Evolutionary conservation across 1,140 invertebrate genomes (phyloP).

Genomic region (Panulirus ornatus): DNA sequence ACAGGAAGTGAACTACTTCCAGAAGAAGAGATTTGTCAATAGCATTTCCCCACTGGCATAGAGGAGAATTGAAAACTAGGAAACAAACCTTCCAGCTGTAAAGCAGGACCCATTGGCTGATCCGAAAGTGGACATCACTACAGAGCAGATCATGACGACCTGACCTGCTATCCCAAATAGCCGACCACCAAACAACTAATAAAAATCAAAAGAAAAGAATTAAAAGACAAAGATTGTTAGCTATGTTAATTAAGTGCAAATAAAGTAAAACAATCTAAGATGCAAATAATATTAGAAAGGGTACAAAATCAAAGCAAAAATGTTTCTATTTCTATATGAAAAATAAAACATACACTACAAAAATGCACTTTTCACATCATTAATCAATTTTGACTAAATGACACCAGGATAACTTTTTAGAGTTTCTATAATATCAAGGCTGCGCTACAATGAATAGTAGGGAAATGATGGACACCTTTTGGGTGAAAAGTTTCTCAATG

Average conservation of each 20-base stretch:
- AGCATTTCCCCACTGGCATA: background rate
- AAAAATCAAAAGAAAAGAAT: background rate
- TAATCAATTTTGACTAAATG: too few relatives aligned
- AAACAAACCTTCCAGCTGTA: conserved; percentile 86
- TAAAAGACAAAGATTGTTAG: background rate
- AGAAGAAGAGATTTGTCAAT: background rate
- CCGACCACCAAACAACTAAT: conserved; percentile 77
- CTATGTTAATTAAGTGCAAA: background rate
- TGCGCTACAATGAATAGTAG: too few relatives aligned
- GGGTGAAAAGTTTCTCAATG: too few relatives aligned
- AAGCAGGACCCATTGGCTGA: conserved; percentile 98
- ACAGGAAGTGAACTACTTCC: background rate
- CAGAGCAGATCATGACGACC: conserved; percentile 79
- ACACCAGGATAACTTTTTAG: too few relatives aligned
- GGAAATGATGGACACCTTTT: too few relatives aligned
- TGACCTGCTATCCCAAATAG: conserved; percentile 44
- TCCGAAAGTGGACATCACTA: conserved; percentile 97
- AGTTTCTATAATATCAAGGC: too few relatives aligned
- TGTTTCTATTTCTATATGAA: too few relatives aligned
- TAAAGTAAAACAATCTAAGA: too few relatives aligned
- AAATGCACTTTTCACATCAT: too few relatives aligned
- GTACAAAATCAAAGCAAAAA: too few relatives aligned
- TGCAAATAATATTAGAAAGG: too few relatives aligned
- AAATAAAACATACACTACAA: too few relatives aligned
- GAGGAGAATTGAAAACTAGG: background rate